Base-by-base conservation (phyloP, 1,140 invertebrate genomes). In the Solenopsis fugax region DNA sequence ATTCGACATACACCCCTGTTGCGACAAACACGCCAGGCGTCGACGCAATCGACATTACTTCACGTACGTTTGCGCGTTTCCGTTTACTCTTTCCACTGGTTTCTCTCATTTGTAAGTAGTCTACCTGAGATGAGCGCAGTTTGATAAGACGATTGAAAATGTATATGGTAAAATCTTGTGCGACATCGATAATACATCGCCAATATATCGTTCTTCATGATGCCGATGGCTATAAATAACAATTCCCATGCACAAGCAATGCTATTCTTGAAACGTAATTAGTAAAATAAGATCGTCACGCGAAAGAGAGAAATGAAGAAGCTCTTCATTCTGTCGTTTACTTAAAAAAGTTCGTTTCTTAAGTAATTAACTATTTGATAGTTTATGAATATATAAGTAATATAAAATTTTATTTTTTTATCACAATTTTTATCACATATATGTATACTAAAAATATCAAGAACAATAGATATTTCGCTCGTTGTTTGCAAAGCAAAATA, bases 11-110 rank as follows among this genome's bases (percentile, higher is more conserved):
- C 73, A 88, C 41, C 80, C 93, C 93, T 93, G 92, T 75, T 94
- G 82, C 21, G 67, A 85, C 80, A 93, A 93, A 93, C 91, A 93
- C 91, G 93, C 90, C 90, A 87, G 85, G 91, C 93, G 91, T 94
- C 93, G 94, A 93, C 91, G 94, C 93, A 92, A 91, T 89, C 73
- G 72, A n/a, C 69, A 58, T 87, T 87, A 77, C 24, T 73, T 48
- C 56, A 77, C 48, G 45, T 80, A 85, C 24, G 13, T 76, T 76
- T 65, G 56, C 54, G 69, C 48, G 18, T 5, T 12, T 6, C 18
- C 16, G 12, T 10, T 34, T 85, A 56, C 50, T 73, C 41, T 48
- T 48, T 56, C 10, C 69, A 50, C 16, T 58, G 4, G 6, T 71
- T 71, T 56, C 18, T 56, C 18, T 18, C 21, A 18, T 16, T 7